Evolutionary conservation across 1,140 invertebrate species (phyloP), one percentile per base, ranked within the genome.

Genomic region (Drosophila varians): DNA sequence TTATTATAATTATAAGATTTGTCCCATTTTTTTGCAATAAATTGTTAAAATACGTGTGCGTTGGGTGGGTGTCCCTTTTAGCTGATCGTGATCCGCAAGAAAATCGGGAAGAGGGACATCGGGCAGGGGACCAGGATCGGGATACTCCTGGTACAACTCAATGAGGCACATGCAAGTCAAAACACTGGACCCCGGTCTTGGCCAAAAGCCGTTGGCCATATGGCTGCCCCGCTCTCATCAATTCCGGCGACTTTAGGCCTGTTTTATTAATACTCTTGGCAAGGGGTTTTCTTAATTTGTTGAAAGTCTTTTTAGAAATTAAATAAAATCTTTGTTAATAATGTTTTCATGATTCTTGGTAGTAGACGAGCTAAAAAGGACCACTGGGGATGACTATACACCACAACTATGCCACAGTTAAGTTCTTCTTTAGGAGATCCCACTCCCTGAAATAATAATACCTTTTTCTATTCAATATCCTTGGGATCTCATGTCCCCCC

Each of bases 11-110:
- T 6, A 4, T 9, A 28, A 28, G 1, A 31, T 31, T 3, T 31
- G 3, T 9, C 61, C 58, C 19, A 62, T 60, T 47, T 62, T 8
- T 23, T 16, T 34, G 40, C 34, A 14, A 38, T 26, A 19, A 9
- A n/a, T n/a, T 60, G 60, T 60, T 4, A 18, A 9, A 36, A 46
- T 45, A 12, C 31, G 48, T 54, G 62, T 78, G 56, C 42, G 57
- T 76, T 72, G 77, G 65, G 77, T 80, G 77, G 77, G 78, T 77
- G 77, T 80, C 77, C 73, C 77, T 61, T 40, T 53, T 31, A 53
- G 77, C 54, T 52, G 42, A 62, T 73, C 68, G 78, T 83, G 77
- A 52, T 51, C 18, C 34, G 16, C 18, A 12, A 21, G 7, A 52
- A 23, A 31, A 31, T 31, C 28, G 11, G 19, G 25, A 8, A 7